Evolutionary conservation across 2,888 invertebrate genomes (phyloP), one percentile per base, ranked within the genome.

Genomic region (Drosophila sordidapex): DNA sequence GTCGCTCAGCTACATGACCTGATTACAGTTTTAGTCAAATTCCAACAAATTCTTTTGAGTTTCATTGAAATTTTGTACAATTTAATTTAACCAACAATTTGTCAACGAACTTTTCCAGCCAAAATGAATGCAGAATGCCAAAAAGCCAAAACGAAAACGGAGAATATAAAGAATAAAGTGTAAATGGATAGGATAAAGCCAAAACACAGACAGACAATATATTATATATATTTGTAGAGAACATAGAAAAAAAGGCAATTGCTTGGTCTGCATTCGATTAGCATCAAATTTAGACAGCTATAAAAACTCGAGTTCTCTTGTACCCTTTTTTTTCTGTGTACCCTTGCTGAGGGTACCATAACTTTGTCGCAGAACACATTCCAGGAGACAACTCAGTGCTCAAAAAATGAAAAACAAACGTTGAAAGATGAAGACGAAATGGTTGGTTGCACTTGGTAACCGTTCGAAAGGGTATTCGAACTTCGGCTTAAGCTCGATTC

Each of bases 241-340:
- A 58, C 11, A 62, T 27, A 27, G 7, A 36, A n/a, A 4, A 38
- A 38, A 21, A 38, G 54, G 35, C 66, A 82, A 82, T 82, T 76
- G 76, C 52, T 70, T 65, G 69, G 54, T 38, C 53, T 76, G 78
- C 63, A 65, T 70, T 79, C 66, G 64, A 67, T 63, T 64, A 77
- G 62, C 56, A 56, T 56, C 38, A 76, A 70, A 60, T 71, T 71
- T 51, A 53, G 40, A 15, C 52, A 38, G 40, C 35, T 54, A 67
- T 65, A 72, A 65, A 78, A 62, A 66, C 61, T 25, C 53, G n/a
- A 52, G 25, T 51, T 35, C 25, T 36, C 35, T 53, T 59, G 36
- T 35, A 15, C 52, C 52, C 43, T 15, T 58, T 46, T 74, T 21
- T 59, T 61, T 43, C 33, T 54, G 4, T 46, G 4, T 15, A 15